Evolutionary conservation across 1,140 invertebrate species (phyloP).

Genomic region (Periplaneta americana): DNA sequence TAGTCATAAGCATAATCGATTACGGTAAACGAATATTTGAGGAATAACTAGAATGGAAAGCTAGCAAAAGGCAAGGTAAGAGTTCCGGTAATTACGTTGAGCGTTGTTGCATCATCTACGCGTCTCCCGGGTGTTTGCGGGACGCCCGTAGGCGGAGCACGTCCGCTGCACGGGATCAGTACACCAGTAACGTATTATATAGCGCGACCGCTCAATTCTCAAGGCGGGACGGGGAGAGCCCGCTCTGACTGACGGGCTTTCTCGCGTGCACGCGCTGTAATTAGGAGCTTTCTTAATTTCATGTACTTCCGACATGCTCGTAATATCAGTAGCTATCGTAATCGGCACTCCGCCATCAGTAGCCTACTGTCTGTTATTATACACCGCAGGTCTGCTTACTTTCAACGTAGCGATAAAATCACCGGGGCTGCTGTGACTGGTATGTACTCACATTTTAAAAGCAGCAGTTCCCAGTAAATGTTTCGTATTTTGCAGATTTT

Average conservation of each 20-base stretch:
- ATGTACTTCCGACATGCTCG: background rate
- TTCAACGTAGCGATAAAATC: background rate
- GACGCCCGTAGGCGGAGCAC: background rate
- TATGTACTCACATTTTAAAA: too few relatives aligned
- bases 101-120: background rate
- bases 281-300: background rate
- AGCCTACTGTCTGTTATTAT: background rate
- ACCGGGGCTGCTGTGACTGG: too few relatives aligned
- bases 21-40: too few relatives aligned
- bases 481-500: background rate
- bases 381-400: background rate
- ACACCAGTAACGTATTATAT: background rate
- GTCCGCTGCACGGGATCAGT: background rate
- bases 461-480: background rate
- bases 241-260: background rate
- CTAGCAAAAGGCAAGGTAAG: background rate
- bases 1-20: too few relatives aligned
- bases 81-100: background rate
- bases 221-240: background rate
- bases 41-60: too few relatives aligned
- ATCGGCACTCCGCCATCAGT: background rate
- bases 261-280: background rate
- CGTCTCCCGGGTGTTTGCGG: background rate
- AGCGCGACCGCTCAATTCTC: background rate
- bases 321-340: background rate